Evolutionary conservation across 2,888 invertebrate species (phyloP).

Genomic region (Parapristionchus giblindavisi): DNA sequence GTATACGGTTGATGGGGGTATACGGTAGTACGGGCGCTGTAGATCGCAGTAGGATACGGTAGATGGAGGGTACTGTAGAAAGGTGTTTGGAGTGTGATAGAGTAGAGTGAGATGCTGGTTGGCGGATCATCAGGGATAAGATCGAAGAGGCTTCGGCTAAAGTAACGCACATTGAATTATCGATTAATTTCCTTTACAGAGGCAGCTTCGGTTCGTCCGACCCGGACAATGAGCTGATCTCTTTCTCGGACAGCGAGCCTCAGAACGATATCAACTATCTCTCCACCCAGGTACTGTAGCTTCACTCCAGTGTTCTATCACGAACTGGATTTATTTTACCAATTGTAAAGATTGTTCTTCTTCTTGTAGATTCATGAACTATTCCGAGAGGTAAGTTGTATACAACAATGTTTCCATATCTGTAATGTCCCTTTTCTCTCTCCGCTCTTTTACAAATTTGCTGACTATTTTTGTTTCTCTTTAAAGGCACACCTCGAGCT

Average conservation of each 20-base stretch:
- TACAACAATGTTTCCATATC: not conserved
- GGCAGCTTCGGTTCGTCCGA: constrained; percentile 56
- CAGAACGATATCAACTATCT: constrained; percentile 47
- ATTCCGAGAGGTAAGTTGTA: not conserved
- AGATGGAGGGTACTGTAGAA: no score
- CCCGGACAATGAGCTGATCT: constrained; percentile 59
- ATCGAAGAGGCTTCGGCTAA: no score
- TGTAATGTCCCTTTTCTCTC: not conserved
- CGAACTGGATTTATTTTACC: not conserved
- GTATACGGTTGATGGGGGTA: not conserved
- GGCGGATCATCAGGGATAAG: not conserved
- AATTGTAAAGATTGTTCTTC: no score
- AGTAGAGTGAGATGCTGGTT: no score
- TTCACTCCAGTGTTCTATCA: not conserved
- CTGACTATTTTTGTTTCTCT: no score
- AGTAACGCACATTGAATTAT: not conserved
- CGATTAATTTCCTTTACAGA: constrained; percentile 35
- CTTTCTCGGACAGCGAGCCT: constrained; percentile 56
- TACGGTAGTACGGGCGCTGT: not conserved
- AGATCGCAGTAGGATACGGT: not conserved
- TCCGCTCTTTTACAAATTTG: not conserved
- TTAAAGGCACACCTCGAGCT: no score
- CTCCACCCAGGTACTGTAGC: constrained; percentile 40
- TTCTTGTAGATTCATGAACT: no score
- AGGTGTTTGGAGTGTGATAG: not conserved